Evolutionary conservation across 2,888 invertebrate genomes (phyloP).

Genomic region (Clostera curtula): DNA sequence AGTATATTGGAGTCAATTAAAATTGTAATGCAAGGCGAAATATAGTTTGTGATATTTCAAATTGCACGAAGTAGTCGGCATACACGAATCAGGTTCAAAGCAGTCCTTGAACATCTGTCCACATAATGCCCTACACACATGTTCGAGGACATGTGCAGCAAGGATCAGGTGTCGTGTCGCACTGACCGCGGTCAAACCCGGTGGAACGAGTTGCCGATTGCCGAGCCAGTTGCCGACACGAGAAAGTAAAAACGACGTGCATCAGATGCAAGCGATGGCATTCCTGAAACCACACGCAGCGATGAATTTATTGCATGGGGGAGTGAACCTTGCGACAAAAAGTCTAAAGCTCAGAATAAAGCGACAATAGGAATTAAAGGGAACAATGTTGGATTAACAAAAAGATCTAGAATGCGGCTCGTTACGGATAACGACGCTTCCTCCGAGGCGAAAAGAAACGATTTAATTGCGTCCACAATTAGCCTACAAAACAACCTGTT

Average conservation of each 20-base stretch:
- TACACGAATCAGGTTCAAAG: constrained; percentile 26
- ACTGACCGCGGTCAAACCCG: constrained; percentile 60
- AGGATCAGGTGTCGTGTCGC: constrained; percentile 69
- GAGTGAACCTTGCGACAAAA: constrained; percentile 12
- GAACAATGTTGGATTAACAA: constrained; percentile 40
- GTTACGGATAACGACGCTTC: constrained; percentile 43
- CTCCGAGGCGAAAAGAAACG: constrained; percentile 46
- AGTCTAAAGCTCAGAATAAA: constrained; percentile 20
- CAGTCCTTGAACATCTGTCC: constrained; percentile 50
- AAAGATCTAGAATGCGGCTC: constrained; percentile 34
- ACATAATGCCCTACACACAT: constrained; percentile 28
- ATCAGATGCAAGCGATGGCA: constrained; percentile 28
- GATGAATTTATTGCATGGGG: too few relatives aligned
- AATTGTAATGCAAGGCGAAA: background rate
- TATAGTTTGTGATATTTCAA: constrained; percentile 8
- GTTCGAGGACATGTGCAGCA: constrained; percentile 47
- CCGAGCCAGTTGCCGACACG: constrained; percentile 22
- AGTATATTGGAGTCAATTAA: constrained; percentile 4
- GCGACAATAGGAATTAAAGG: constrained; percentile 35
- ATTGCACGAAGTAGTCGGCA: constrained; percentile 9
- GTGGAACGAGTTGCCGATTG: constrained; percentile 47
- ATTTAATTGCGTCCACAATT: constrained; percentile 58
- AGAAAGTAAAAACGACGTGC: constrained; percentile 46
- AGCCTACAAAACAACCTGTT: constrained; percentile 61
- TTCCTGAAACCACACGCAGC: constrained; percentile 17